phyloP scores from a whole-genome alignment of 2,113 vertebrate genomes.

The Sarotherodon lohbergeri region DNA sequence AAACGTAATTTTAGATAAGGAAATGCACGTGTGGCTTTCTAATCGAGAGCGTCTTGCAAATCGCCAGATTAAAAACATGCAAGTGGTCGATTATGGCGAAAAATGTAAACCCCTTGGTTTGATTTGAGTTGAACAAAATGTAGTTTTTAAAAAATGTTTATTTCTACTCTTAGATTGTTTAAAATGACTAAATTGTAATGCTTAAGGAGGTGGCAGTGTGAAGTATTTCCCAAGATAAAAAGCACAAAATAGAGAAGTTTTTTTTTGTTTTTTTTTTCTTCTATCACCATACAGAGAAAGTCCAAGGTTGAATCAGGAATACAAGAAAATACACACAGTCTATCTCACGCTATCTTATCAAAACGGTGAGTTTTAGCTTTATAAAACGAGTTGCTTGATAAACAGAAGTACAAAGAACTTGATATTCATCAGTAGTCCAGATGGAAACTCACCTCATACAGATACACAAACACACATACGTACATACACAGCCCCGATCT shows the following conservation, averaged over 20 bases:
- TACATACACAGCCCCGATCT: background rate
- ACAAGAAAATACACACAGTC: background rate
- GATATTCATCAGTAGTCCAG: background rate
- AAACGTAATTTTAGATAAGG: constrained; percentile 21
- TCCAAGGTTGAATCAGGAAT: background rate
- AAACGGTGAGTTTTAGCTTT: background rate
- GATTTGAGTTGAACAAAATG: background rate
- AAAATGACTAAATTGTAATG: background rate
- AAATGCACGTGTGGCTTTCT: background rate
- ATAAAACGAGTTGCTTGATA: constrained; percentile 10
- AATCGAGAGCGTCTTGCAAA: background rate
- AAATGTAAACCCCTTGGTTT: background rate
- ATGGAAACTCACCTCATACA: background rate
- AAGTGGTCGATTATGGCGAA: background rate
- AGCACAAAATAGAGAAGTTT: background rate
- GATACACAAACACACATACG: background rate
- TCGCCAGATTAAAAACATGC: background rate
- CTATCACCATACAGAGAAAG: background rate
- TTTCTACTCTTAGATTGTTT: background rate
- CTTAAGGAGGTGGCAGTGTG: background rate
- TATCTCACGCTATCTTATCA: constrained; percentile 8
- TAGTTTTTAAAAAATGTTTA: background rate
- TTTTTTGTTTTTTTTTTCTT: background rate
- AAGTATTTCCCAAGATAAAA: background rate
- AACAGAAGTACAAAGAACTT: background rate